phyloP scores from a whole-genome alignment of 2,113 vertebrate genomes.

The Condylura cristata region DNA sequence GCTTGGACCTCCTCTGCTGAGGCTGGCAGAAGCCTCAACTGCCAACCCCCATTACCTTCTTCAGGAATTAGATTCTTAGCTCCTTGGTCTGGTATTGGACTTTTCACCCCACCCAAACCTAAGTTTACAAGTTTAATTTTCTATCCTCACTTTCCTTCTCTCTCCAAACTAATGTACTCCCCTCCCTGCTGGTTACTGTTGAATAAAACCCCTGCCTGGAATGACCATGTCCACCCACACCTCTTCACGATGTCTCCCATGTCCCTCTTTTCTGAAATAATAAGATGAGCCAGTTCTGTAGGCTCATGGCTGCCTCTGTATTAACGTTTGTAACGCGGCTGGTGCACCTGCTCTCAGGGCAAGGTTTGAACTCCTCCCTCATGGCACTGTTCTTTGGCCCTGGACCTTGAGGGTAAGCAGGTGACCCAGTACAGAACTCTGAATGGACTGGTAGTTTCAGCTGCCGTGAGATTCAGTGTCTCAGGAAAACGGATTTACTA shows the following conservation, averaged over 20 bases:
- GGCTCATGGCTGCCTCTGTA: background rate
- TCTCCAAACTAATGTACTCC: background rate
- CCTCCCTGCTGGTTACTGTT: background rate
- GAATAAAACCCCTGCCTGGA: background rate
- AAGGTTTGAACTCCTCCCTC: background rate
- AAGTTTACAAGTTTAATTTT: background rate
- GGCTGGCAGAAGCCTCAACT: background rate
- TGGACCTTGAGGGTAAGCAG: background rate
- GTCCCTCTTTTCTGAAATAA: background rate
- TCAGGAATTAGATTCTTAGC: background rate
- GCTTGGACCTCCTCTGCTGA: rapidly evolving
- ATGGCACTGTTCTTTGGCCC: background rate
- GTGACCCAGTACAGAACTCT: background rate
- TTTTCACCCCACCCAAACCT: background rate
- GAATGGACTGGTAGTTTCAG: background rate
- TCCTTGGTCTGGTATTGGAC: background rate
- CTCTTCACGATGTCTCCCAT: background rate
- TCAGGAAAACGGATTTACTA: conserved; percentile 1
- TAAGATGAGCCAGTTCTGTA: too few relatives aligned
- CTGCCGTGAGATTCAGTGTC: background rate
- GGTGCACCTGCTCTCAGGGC: background rate
- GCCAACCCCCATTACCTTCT: background rate
- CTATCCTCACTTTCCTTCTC: too few relatives aligned
- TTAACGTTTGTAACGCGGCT: rapidly evolving
- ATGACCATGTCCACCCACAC: background rate